Evolutionary conservation across 2,888 invertebrate genomes (phyloP), one percentile per base, ranked within the genome.

Genomic region (Dryobotodes eremita): DNA sequence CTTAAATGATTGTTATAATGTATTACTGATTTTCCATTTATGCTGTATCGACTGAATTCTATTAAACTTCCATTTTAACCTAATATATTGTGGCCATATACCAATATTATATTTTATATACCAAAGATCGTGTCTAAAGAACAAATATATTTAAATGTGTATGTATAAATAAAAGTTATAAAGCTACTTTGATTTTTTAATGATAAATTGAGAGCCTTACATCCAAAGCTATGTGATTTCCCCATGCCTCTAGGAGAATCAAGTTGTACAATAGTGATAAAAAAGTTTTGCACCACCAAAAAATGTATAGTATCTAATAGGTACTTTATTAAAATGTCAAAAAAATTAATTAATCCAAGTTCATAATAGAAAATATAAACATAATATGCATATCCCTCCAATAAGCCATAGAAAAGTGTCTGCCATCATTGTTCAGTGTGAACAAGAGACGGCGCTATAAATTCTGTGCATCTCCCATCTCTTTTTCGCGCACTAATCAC

Each of bases 121-220:
- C 95, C 95, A 95, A 95, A 95, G 95, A 95, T 92, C 92, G 93
- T 92, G 90, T 95, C 93, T 94, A 95, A 93, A 94, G 95, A 95
- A 95, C 94, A 94, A 94, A 91, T 94, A 94, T 95, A 94, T 94
- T 93, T 92, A 93, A 93, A 92, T 92, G 90, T 91, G 80, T 89
- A 89, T 92, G 91, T 92, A 93, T 92, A 94, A 94, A 94, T 94
- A 94, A 94, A 92, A 90, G 88, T 79, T 90, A 90, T 91, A 90
- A 92, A 91, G 82, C 88, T 80, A 84, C 55, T 82, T 72, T 50
- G 15, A 23, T 76, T 26, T 72, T 71, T 83, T 85, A 61, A 70
- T 76, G 76, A 42, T 31, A 55, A 75, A 76, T 59, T 77, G 57
- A 65, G 20, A 79, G 46, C n/a, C 46, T 66, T 66, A 79, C 46